Evolutionary conservation across 2,888 invertebrate species (phyloP), one percentile per base, ranked within the genome.

Genomic region (Timema cristinae): DNA sequence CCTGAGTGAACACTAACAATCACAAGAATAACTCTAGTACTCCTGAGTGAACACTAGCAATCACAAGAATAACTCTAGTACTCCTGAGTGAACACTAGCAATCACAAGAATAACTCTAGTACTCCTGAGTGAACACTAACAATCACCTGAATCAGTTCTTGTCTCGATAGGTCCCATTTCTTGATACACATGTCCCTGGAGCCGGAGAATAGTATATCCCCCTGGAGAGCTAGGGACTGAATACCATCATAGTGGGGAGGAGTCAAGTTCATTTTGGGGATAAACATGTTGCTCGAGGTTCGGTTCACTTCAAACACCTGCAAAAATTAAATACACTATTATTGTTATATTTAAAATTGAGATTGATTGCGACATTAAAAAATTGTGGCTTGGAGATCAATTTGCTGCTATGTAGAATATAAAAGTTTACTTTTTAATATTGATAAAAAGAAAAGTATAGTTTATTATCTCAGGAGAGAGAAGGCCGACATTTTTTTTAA

Each of bases 171-270:
- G 78, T 90, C 89, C 94, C 94, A 94, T 77, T 92, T 90, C 83
- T 94, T 94, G 81, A 95, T 90, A 80, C 92, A 91, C 82, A 90
- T 91, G 82, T 95, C 95, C 66, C 95, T 83, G 7, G 93, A 93
- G 56, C 93, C 94, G 79, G 92, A 92, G 85, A 93, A 95, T 32
- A 95, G 84, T 15, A 86, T 86, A 76, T 87, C 85, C 51, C 87
- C 90, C 73, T 84, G 82, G 69, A 91, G 84, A 51, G 91, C 89
- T 67, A 95, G 84, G 63, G 92, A 91, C 80, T 94, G 92, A 70
- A 95, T 92, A 49, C 94, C 95, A 82, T 95, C 95, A 81, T 95
- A 95, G 83, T 95, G 95, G 7, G 95, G 95, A 13, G 95, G 95
- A 77, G 91, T 89, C 72, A 93, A 83, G 77, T 90, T 88, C 71